Conservation (phyloP, 2,113 vertebrate species). For the Tor tambroides region DNA sequence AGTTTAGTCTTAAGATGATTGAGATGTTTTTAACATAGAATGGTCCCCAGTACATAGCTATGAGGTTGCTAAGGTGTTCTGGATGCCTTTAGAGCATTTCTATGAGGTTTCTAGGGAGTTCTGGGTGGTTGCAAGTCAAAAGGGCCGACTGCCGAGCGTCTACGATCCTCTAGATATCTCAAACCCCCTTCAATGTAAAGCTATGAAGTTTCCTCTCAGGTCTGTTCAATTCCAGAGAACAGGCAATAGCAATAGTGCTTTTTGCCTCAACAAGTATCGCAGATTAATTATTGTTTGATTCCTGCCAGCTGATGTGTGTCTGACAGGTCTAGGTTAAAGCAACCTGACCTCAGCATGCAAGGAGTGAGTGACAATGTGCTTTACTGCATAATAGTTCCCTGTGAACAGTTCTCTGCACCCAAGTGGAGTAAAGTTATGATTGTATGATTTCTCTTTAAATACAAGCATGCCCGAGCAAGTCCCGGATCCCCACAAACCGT, state of each 20-base stretch:
- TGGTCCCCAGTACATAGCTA: background rate
- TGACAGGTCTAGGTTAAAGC: constrained; percentile 56
- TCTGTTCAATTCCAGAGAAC: background rate
- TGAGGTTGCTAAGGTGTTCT: background rate
- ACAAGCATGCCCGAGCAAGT: constrained; percentile 62
- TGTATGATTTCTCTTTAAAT: constrained; percentile 48
- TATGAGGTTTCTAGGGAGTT: background rate
- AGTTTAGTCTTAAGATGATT: background rate
- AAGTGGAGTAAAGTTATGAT: constrained; percentile 48
- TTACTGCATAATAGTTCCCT: constrained; percentile 71
- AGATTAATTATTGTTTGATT: background rate
- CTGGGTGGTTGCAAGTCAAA: background rate
- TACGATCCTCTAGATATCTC: background rate
- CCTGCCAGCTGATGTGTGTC: constrained; percentile 65
- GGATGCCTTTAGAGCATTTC: background rate
- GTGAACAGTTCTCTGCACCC: constrained; percentile 55
- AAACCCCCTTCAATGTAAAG: background rate
- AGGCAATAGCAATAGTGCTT: background rate
- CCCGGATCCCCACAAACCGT: constrained; percentile 40
- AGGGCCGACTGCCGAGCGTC: background rate
- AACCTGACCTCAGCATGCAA: constrained; percentile 62
- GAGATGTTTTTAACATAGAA: background rate
- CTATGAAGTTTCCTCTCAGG: background rate
- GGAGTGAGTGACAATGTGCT: constrained; percentile 63
- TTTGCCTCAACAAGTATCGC: background rate